Evolutionary conservation across 1,140 invertebrate species (phyloP).

Genomic region (Eumaeus atala): DNA sequence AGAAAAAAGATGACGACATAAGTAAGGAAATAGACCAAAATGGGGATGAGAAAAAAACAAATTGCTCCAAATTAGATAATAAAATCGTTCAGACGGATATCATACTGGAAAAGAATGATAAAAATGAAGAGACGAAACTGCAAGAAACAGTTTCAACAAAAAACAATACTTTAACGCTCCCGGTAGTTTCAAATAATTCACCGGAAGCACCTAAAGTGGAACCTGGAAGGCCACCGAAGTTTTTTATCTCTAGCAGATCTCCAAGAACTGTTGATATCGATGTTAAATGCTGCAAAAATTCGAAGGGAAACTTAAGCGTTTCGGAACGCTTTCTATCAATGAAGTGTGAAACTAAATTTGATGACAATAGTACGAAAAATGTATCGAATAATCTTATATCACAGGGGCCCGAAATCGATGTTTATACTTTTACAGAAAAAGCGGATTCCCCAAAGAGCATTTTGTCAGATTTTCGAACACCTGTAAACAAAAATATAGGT

Average conservation of each 20-base stretch:
- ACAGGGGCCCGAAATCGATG: slow-evolving; percentile 61
- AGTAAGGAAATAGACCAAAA: slow-evolving; percentile 20
- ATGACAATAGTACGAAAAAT: slow-evolving; percentile 49
- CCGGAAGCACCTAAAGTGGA: slow-evolving; percentile 49
- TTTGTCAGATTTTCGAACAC: slow-evolving; percentile 58
- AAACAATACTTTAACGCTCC: slow-evolving; percentile 24
- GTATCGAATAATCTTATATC: slow-evolving; percentile 47
- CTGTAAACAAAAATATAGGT: slow-evolving; percentile 61
- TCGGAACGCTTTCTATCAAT: slow-evolving; percentile 61
- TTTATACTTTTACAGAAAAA: slow-evolving; percentile 68
- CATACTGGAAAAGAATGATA: slow-evolving; percentile 19
- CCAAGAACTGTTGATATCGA: slow-evolving; percentile 64
- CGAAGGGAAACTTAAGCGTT: slow-evolving; percentile 59
- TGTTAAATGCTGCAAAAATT: slow-evolving; percentile 64
- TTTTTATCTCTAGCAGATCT: slow-evolving; percentile 61
- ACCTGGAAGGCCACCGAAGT: slow-evolving; percentile 58
- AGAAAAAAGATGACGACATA: slow-evolving; percentile 32
- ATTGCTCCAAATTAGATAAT: slow-evolving; percentile 24
- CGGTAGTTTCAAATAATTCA: slow-evolving; percentile 15
- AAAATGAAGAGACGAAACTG: slow-evolving; percentile 20
- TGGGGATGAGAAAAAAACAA: slow-evolving; percentile 20
- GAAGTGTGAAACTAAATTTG: slow-evolving; percentile 55
- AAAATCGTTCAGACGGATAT: slow-evolving; percentile 22
- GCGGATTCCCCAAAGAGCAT: slow-evolving; percentile 68
- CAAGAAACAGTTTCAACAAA: slow-evolving; percentile 27